Evolutionary conservation across 2,113 vertebrate species (phyloP), one percentile per base, ranked within the genome.

Genomic region (Platysternon megacephalum): DNA sequence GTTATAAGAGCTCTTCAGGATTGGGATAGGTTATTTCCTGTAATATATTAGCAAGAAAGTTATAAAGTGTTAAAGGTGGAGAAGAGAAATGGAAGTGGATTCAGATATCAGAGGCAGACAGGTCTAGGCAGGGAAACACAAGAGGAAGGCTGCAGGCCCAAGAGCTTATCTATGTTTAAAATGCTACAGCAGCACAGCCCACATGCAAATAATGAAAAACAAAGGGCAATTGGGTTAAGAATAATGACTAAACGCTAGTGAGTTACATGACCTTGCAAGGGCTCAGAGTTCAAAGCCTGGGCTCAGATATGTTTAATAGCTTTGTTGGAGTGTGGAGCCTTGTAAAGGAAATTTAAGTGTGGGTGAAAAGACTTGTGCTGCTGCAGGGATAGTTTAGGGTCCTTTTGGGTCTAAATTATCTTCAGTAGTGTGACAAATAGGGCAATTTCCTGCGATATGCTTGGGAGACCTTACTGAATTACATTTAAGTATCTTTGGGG

Each of bases 201-300:
- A 39, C 17, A 82, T 2, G 87, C 29, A 84, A 93, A 56, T 28
- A 89, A 89, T 48, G 24, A n/a, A n/a, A 87, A 61, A 79, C 46
- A 93, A 65, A 13, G 3, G 76, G 56, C 14, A 93, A 89, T 51
- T 92, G 24, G 68, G 55, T 46, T 84, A 79, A 88, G 13, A 49
- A 51, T 17, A 19, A 87, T 5, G 51, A 46, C 28, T 51, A 83
- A 78, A 35, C 46, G 17, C 2, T 24, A 46, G 5, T 72, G 46
- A 74, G 29, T 32, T 80, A 84, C 32, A 79, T 0, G 2, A 19
- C 52, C 72, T 52, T 79, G 8, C 16, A 91, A 86, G 51, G 11
- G 51, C 49, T 65, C 51, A 74, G 46, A 92, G 72, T 84, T 92
- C 84, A 94, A 89, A 85, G 84, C 87, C 80, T 83, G 89, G 56